Evolutionary conservation across 2,888 invertebrate genomes (phyloP), one percentile per base, ranked within the genome.

Genomic region (Dynastes tityus): DNA sequence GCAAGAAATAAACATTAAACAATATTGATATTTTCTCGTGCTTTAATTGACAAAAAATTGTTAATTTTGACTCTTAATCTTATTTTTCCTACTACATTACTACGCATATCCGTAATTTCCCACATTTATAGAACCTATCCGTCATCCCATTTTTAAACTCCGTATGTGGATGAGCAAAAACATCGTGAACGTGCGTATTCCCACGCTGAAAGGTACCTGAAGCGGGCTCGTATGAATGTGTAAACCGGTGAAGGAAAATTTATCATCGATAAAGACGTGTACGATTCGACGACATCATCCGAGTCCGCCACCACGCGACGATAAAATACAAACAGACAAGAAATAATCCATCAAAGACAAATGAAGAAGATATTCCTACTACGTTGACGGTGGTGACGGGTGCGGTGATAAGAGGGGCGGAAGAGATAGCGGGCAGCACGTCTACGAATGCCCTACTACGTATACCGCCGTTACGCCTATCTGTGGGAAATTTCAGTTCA

Each of bases 271-370:
- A 63, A 51, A 64, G 67, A 68, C 67, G 67, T 53, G 76, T 32
- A 37, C 65, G 78, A 40, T 40, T 29, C 67, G 67, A 22, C 68
- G 68, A 49, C 68, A 49, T 68, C 68, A 68, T 49, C 68, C 49
- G 45, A 11, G 32, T 29, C 65, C 22, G 45, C 45, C 45, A 11
- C 45, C 45, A 2, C 63, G 70, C 68, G 55, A 51, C 76, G 76
- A 76, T 76, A 77, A 77, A 77, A 77, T 61, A 67, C 74, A 68
- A 65, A 77, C 65, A 51, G 79, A 77, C 74, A 77, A 77, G 77
- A 74, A 55, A 78, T 81, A 82, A 83, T 83, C 83, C 83, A 80
- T 83, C 83, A 83, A 83, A 83, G 82, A 82, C 83, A 83, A 83
- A 83, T 82, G 83, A 83, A 83, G 83, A 83, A 83, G 83, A 83